phyloP scores from a whole-genome alignment of 2,113 vertebrate species.

The Tenrec ecaudatus region DNA sequence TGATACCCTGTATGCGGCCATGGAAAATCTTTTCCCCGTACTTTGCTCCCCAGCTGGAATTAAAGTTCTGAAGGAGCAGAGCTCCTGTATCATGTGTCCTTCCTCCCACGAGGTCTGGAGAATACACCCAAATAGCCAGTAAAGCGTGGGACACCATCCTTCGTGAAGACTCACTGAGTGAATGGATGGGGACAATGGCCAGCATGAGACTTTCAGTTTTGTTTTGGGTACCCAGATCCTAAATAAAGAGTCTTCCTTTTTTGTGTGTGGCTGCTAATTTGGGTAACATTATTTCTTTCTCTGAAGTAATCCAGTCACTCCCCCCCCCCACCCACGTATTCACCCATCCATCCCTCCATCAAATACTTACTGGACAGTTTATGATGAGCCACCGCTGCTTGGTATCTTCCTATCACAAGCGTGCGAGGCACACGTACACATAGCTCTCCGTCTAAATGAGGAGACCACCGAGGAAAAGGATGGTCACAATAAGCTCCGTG shows the following conservation, averaged over 20 bases:
- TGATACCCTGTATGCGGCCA: neutral
- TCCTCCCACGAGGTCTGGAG: too few species aligned
- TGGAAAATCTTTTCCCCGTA: neutral
- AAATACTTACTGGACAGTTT: neutral
- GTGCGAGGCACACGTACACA: neutral
- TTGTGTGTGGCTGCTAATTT: neutral
- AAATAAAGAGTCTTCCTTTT: neutral
- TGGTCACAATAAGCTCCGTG: too few species aligned
- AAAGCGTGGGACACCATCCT: neutral
- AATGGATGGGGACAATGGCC: neutral
- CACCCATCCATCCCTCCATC: neutral
- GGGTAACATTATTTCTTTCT: neutral
- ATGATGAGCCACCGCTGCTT: neutral
- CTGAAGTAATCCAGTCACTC: neutral
- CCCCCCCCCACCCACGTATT: neutral
- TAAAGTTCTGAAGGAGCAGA: neutral
- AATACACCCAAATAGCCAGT: neutral
- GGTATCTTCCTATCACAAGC: neutral
- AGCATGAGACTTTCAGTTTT: neutral
- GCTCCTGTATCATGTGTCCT: neutral
- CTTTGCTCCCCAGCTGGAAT: neutral
- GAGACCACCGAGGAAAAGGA: neutral
- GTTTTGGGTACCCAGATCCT: neutral
- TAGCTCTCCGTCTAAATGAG: neutral
- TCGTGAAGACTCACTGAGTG: neutral